Evolutionary conservation across 1,140 invertebrate species (phyloP).

Genomic region (Tetranychus urticae): DNA sequence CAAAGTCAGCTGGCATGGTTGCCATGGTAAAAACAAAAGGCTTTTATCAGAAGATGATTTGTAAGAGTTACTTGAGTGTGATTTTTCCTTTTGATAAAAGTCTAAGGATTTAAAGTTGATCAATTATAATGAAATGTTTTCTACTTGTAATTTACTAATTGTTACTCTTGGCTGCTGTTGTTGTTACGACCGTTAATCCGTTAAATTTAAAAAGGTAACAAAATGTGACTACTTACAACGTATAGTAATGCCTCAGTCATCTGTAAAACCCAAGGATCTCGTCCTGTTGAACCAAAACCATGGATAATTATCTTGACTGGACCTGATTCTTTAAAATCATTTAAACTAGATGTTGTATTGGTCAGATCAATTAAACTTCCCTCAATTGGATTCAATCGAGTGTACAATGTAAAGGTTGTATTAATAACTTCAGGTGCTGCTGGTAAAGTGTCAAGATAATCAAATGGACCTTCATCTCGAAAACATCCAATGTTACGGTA

Average conservation of each 20-base stretch:
- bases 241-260: conserved; percentile 69
- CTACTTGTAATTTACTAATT: too few species aligned
- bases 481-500: conserved; percentile 83
- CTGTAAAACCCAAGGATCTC: conserved; percentile 71
- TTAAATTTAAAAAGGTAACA: neutral
- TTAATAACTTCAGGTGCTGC: conserved; percentile 28
- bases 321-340: conserved; percentile 34
- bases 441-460: conserved; percentile 73
- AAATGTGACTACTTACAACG: conserved; percentile 33
- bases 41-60: too few species aligned
- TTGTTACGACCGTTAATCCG: too few species aligned
- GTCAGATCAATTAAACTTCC: conserved; percentile 18
- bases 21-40: too few species aligned
- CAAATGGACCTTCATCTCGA: conserved; percentile 66
- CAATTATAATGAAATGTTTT: too few species aligned
- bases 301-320: conserved; percentile 76
- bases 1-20: too few species aligned
- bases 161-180: neutral
- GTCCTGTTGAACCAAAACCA: conserved; percentile 72
- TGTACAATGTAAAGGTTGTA: conserved; percentile 33
- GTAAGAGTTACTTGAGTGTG: too few species aligned
- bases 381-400: conserved; percentile 17
- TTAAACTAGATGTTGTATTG: conserved; percentile 20
- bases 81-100: too few species aligned
- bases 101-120: too few species aligned